Evolutionary conservation across 2,888 invertebrate species (phyloP).

Genomic region (Bruchidius siliquastri): DNA sequence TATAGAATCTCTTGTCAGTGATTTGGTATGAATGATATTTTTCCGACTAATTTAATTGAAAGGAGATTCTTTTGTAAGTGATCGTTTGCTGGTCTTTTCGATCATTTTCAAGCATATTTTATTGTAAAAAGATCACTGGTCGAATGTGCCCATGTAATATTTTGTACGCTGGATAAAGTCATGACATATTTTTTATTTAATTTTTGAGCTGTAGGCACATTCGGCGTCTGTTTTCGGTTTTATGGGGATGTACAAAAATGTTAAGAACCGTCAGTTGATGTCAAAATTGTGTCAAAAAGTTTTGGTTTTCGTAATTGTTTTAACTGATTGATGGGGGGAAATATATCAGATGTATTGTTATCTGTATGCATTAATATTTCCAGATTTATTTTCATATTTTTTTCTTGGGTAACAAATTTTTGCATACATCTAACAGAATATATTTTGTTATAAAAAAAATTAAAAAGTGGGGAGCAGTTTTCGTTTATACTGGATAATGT

Average conservation of each 20-base stretch:
- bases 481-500: background rate
- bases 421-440: constrained; percentile 29
- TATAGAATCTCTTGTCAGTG: background rate
- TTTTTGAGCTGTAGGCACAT: constrained; percentile 10
- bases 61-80: constrained; percentile 13
- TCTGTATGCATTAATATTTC: constrained; percentile 29
- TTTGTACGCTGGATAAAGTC: background rate
- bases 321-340: constrained; percentile 13
- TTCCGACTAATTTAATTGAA: background rate
- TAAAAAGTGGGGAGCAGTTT: constrained; percentile 24
- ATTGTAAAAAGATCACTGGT: constrained; percentile 13
- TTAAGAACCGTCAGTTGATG: constrained; percentile 9
- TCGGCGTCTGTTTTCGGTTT: constrained; percentile 17
- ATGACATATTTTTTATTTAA: background rate
- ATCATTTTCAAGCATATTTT: background rate
- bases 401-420: constrained; percentile 28
- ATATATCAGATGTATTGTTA: constrained; percentile 19
- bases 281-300: constrained; percentile 25
- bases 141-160: constrained; percentile 11
- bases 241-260: constrained; percentile 29
- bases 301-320: constrained; percentile 30
- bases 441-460: constrained; percentile 40
- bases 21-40: background rate
- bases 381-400: constrained; percentile 24
- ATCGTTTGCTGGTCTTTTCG: constrained; percentile 11